Evolutionary conservation across 2,797 vertebrate species (phyloP), one percentile per base, ranked within the genome.

Genomic region (Anolis apletophallus): DNA sequence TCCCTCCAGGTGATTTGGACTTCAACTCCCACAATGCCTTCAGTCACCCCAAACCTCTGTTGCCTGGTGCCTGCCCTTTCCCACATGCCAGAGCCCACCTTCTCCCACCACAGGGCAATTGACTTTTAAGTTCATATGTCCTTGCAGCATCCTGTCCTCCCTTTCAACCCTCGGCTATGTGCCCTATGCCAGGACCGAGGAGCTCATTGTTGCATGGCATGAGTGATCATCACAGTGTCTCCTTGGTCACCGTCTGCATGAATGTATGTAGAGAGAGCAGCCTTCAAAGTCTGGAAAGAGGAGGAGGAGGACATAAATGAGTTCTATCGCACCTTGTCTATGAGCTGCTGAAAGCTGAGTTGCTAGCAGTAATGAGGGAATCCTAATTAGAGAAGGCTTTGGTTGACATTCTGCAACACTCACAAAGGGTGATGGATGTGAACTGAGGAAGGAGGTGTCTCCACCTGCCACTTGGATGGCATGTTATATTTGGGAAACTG

Each of bases 371-470:
- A 1, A 2, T 75, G 75, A 54, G 76, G 23, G 10, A 36, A 11
- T 0, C 0, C 89, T 78, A 0, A 13, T 75, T 67, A 83, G 80
- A 69, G 72, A 69, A 54, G 0, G 0, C 71, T 82, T 74, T 79
- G 11, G 79, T 79, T 82, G 80, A 81, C 84, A 81, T 84, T 23
- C 21, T 12, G 71, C 88, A 83, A 3, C 5, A 61, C 85, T 87
- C 36, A 64, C 78, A 34, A 92, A 91, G 80, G 87, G 88, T 89
- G 91, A 91, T n/a, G 0, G 83, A 21, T 72, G 85, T 69, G 88
- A 71, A 26, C 91, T 72, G 76, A 32, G 19, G 14, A 23, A 88
- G 74, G 52, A 26, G 83, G 5, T 68, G 85, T 80, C 46, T 80
- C 9, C 9, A 5, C 1, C 0, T 0, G 52, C n/a, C 0, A 23